These are phyloP conservation scores for Origma solitaria DNA, from an alignment of 2,113 vertebrate genomes.

Conservation along the genomic window DNA sequence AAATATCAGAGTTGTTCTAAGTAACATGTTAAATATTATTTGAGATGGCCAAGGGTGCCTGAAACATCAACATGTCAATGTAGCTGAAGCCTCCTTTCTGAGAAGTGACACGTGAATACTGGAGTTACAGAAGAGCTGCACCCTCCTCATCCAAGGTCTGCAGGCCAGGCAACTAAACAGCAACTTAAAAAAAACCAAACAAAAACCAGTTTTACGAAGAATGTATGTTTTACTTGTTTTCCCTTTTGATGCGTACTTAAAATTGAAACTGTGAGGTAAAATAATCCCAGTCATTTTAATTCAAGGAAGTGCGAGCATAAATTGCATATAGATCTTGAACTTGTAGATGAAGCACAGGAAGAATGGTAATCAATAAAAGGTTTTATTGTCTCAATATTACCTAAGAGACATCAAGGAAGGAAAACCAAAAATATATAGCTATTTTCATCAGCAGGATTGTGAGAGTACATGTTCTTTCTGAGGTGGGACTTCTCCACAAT, in stretches of 20 bases:
- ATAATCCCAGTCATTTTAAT: neutral
- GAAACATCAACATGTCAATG: neutral
- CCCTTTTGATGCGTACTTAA: neutral
- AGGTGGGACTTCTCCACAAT: neutral
- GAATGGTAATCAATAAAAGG: neutral
- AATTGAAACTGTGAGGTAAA: neutral
- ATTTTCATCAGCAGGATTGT: neutral
- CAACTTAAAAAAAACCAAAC: neutral
- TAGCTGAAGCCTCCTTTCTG: neutral
- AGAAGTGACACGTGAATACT: neutral
- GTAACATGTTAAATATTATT: neutral
- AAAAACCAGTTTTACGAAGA: neutral
- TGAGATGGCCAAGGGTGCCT: neutral
- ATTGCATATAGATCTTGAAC: neutral
- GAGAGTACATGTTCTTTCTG: accelerated
- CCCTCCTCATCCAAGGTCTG: neutral
- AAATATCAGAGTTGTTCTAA: neutral
- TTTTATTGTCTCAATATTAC: neutral
- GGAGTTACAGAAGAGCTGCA: neutral
- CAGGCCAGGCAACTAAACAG: neutral
- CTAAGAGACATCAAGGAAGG: neutral
- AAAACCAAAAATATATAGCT: neutral
- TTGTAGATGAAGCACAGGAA: neutral
- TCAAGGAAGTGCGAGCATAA: neutral
- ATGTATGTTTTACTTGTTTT: neutral